Base-by-base conservation (phyloP, 92 coral and sea anemone genomes). In the Epizoanthus stellaris region DNA sequence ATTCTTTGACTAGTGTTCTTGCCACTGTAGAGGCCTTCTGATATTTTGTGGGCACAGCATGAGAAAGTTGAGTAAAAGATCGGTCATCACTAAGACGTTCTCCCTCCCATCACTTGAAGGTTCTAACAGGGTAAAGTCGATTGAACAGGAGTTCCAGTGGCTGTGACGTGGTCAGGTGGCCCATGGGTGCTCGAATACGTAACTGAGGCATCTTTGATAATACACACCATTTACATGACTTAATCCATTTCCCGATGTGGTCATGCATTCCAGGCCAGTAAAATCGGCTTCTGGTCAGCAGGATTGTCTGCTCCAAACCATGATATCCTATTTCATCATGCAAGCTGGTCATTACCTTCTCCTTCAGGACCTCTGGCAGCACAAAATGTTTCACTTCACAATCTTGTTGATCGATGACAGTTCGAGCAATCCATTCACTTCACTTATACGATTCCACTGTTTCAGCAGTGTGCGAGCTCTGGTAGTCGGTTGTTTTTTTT, bases 81-180 rank as follows among this genome's bases (percentile, higher is more conserved):
- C 95, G 0, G 95, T 92, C 89, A 90, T 92, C 0, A 92, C 90
- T 2, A 92, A 65, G 21, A 90, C 93, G 56, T 91, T 91, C 77
- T 92, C 95, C 49, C 88, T 73, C 4, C 89, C 87, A 62, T 89
- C 91, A 11, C 87, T 83, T 71, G 92, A 86, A 56, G 73, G 89
- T 61, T 90, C 92, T 6, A 90, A 66, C 39, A 92, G 25, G 5
- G 91, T 90, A 45, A 86, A 87, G 61, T 92, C 93, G 20, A 89
- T 84, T 3, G 95, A 91, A 91, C 3, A 92, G 82, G 9, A 91
- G 75, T 70, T 82, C 85, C 61, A 84, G 70, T 7, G 92, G 89
- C 57, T 81, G 84, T 42, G 84, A 58, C 0, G 92, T 90, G 14
- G 77, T 57, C 3, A 89, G 85, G 49, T 71, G 80, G 23, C 95